Evolutionary conservation across 2,888 invertebrate species (phyloP), one percentile per base, ranked within the genome.

Genomic region (Agrotis puta): DNA sequence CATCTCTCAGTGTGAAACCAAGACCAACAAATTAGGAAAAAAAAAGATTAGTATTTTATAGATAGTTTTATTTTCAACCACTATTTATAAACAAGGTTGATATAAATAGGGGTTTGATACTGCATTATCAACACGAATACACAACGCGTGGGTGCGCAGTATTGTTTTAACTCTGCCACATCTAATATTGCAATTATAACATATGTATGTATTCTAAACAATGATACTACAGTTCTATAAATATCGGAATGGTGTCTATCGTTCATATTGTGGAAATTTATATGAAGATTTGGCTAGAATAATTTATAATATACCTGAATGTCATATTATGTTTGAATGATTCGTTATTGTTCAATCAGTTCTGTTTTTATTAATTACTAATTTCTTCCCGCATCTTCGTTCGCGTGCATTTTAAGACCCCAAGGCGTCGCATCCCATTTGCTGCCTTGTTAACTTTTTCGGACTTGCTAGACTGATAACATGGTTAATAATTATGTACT

Each of bases 231-330:
- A 62, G 7, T 24, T 33, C 33, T 59, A 66, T 45, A 45, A 54
- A 59, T 67, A 67, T 61, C 50, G 20, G 45, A 45, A 45, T 66
- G 48, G 24, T 76, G 47, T 54, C 24, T 54, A 54, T 45, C 22
- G 48, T 57, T 74, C 56, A 45, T 75, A 57, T 56, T 56, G 65
- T 45, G n/a, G 56, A 20, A 20, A 24, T 51, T 75, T 57, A 13
- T 64, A 62, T 39, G 24, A 18, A 54, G 47, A 71, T 63, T 43
- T 62, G 6, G 18, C 39, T 74, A 18, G 24, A 47, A 24, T 53
- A 47, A 24, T 53, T 7, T 24, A 16, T 6, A 24, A 53, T 16
- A 51, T 13, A 51, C 7, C 16, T 16, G 1, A n/a, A n/a, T n/a
- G n/a, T n/a, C 51, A 0, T 16, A 6, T 2, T 22, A 4, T 20